These are phyloP conservation scores for Sabatieria punctata DNA, from an alignment of 2,888 invertebrate species.

Conservation along the genomic window DNA sequence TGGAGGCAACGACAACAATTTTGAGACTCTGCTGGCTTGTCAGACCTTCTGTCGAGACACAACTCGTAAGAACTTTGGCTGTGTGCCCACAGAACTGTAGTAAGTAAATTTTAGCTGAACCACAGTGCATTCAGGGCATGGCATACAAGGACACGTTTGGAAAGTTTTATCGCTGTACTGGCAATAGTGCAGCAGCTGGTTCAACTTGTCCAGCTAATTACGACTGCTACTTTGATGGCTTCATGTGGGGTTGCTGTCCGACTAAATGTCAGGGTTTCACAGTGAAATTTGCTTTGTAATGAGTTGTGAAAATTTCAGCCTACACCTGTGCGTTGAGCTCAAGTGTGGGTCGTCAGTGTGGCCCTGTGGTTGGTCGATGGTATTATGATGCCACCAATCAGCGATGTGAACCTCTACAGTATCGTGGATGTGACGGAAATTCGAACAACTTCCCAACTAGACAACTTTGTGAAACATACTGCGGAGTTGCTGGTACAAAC, in stretches of 20 bases:
- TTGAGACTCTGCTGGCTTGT: conserved; percentile 20
- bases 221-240: conserved; percentile 22
- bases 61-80: conserved; percentile 11
- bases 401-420: too few species aligned
- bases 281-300: too few species aligned
- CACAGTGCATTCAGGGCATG: conserved; percentile 22
- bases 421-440: conserved; percentile 27
- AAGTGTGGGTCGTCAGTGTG: conserved; percentile 23
- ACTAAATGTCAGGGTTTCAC: conserved; percentile 17
- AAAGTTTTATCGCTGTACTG: conserved; percentile 20
- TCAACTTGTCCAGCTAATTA: conserved; percentile 21
- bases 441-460: conserved; percentile 21
- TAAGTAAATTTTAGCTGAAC: conserved; percentile 15
- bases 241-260: conserved; percentile 22
- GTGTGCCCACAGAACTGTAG: too few species aligned
- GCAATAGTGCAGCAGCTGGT: too few species aligned
- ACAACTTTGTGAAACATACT: conserved; percentile 23
- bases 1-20: conserved; percentile 24
- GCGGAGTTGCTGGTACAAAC: conserved; percentile 27
- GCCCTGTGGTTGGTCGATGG: conserved; percentile 10
- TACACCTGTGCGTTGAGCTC: conserved; percentile 23
- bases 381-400: conserved; percentile 1
- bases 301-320: conserved; percentile 11
- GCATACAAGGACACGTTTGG: conserved; percentile 20
- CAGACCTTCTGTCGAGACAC: conserved; percentile 22